These are phyloP conservation scores for Halichondria panicea DNA, from an alignment of 37 sponge, comb jelly and placozoan species.

Conservation along the genomic window DNA sequence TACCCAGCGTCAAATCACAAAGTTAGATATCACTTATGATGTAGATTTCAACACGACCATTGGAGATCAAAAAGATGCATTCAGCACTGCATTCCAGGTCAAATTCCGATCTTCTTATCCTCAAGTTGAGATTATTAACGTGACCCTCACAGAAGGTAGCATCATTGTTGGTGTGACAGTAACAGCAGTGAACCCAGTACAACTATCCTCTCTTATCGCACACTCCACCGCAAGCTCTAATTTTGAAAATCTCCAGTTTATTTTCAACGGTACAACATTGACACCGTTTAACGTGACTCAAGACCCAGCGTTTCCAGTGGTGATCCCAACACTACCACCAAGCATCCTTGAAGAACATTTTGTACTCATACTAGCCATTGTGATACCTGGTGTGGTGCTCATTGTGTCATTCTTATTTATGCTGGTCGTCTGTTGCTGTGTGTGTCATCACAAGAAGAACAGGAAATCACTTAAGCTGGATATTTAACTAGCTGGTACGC, in stretches of 20 bases:
- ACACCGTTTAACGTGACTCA: slow-evolving; percentile 20
- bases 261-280: slow-evolving; percentile 12
- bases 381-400: slow-evolving; percentile 39
- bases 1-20: slow-evolving; percentile 3
- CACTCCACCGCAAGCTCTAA: neutral
- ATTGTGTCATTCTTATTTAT: too few relatives aligned
- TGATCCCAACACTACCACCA: neutral
- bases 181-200: slow-evolving; percentile 7
- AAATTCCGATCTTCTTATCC: neutral
- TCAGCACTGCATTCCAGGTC: slow-evolving; percentile 13
- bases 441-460: too few relatives aligned
- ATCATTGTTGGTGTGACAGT: slow-evolving; percentile 37
- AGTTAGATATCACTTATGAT: slow-evolving; percentile 29
- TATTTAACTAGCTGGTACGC: too few relatives aligned
- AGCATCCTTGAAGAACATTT: slow-evolving; percentile 24
- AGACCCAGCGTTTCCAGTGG: slow-evolving; percentile 34
- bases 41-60: slow-evolving; percentile 21
- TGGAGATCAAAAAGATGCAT: neutral
- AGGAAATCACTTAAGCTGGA: too few relatives aligned
- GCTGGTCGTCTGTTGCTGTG: too few relatives aligned
- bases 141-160: slow-evolving; percentile 38
- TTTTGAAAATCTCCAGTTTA: slow-evolving; percentile 14
- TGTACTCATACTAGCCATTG: slow-evolving; percentile 30
- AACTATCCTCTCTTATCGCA: slow-evolving; percentile 5
- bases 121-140: slow-evolving; percentile 12